Evolutionary conservation across 2,888 invertebrate genomes (phyloP).

Genomic region (Dryobotodes eremita): DNA sequence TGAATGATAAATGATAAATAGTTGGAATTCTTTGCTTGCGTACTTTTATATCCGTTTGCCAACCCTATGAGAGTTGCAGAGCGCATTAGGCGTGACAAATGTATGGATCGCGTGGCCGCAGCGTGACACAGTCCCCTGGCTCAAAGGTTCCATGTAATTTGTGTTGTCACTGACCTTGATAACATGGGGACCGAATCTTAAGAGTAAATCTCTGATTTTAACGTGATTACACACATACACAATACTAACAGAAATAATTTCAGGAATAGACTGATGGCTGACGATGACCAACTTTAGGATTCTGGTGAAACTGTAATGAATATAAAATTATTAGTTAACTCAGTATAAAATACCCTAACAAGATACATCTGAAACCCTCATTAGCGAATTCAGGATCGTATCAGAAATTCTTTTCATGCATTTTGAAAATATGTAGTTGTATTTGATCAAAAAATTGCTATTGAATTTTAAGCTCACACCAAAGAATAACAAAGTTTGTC

Average conservation of each 20-base stretch:
- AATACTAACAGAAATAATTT: neutral
- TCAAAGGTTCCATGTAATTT: constrained; percentile 31
- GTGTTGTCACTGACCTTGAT: constrained; percentile 53
- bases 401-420: neutral
- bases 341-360: neutral
- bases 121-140: constrained; percentile 45
- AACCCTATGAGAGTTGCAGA: constrained; percentile 59
- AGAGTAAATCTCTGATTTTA: constrained; percentile 5
- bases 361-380: neutral
- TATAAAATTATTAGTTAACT: neutral
- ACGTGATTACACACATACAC: neutral
- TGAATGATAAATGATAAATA: neutral
- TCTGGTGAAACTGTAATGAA: neutral
- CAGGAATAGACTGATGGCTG: neutral
- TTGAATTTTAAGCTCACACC: neutral
- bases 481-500: constrained; percentile 19
- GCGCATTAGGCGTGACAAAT: constrained; percentile 68
- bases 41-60: constrained; percentile 2
- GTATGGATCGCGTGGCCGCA: constrained; percentile 61
- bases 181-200: constrained; percentile 7
- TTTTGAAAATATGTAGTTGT: neutral
- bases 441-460: neutral
- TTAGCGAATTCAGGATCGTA: neutral
- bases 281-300: neutral
- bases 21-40: neutral